These are phyloP conservation scores for Chironex yamaguchii DNA, from an alignment of 30 jellyfish, hydroid and myxozoan species.

Conservation along the genomic window DNA sequence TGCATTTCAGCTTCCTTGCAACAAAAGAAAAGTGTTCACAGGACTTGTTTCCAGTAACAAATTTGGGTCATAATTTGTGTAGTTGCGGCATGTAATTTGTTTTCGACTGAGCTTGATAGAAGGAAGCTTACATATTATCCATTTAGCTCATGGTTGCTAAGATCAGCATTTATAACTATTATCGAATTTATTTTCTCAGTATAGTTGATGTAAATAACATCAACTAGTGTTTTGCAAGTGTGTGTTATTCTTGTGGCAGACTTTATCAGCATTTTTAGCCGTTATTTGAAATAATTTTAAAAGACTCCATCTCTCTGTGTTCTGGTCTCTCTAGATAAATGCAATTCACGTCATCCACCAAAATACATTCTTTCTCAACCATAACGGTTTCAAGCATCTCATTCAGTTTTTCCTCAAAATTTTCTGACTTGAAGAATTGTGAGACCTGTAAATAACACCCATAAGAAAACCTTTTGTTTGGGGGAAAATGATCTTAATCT, in stretches of 20 bases:
- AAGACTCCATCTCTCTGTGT: conserved; percentile 23
- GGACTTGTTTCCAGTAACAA: no score
- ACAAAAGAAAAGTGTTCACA: no score
- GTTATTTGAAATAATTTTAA: conserved; percentile 22
- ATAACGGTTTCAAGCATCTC: conserved; percentile 35
- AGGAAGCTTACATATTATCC: no score
- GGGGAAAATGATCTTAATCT: conserved; percentile 29
- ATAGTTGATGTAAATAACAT: conserved; percentile 19
- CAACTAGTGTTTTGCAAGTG: conserved; percentile 17
- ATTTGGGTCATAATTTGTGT: no score
- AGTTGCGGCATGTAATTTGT: no score
- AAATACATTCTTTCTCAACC: conserved; percentile 32
- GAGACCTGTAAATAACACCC: conserved; percentile 41
- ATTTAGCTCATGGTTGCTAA: no score
- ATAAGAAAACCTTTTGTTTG: conserved; percentile 21
- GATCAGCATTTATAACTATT: no score
- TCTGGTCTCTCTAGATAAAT: conserved; percentile 27
- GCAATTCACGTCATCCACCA: conserved; percentile 8
- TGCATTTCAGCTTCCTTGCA: no score
- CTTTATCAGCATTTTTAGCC: conserved; percentile 28
- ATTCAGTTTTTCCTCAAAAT: conserved; percentile 23
- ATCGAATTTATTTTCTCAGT: no score
- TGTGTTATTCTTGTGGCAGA: conserved; percentile 34
- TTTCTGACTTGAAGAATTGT: conserved; percentile 18
- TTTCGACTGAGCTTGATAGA: no score